Evolutionary conservation across 2,797 vertebrate genomes (phyloP).

Genomic region (Neostethus bicornis): DNA sequence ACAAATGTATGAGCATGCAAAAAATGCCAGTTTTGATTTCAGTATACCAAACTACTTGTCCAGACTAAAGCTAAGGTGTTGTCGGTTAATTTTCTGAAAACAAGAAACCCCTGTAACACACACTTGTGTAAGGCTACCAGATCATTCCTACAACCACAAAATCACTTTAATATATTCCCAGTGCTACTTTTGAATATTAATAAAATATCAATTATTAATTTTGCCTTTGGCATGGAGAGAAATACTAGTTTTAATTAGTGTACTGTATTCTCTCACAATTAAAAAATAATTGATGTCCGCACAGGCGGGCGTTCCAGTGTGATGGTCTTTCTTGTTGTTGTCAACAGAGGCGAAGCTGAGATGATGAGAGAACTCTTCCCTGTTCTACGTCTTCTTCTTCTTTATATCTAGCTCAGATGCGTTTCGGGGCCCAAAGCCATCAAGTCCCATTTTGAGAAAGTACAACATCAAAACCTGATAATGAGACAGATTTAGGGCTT

Average conservation of each 20-base stretch:
- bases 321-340: constrained; percentile 94
- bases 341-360: constrained; percentile 86
- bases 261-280: constrained; percentile 99
- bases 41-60: constrained; percentile 43
- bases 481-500: constrained; percentile 74
- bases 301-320: constrained; percentile 87
- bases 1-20: neutral
- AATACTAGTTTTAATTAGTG: constrained; percentile 99
- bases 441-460: constrained; percentile 87
- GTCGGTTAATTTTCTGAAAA: constrained; percentile 78
- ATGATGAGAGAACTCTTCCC: constrained; percentile 69
- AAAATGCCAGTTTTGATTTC: constrained; percentile 1
- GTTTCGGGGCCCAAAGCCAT: constrained; percentile 74
- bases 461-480: constrained; percentile 82
- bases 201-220: constrained; percentile 99
- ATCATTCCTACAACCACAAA: constrained; percentile 93
- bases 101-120: constrained; percentile 42
- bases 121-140: constrained; percentile 56
- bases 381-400: constrained; percentile 61
- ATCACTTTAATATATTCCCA: constrained; percentile 99
- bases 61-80: constrained; percentile 64
- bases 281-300: constrained; percentile 99
- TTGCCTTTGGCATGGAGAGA: constrained; percentile 99
- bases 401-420: constrained; percentile 62
- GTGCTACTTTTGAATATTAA: constrained; percentile 99